Evolutionary conservation across 2,888 invertebrate genomes (phyloP).

Genomic region (Pterostichus madidus): DNA sequence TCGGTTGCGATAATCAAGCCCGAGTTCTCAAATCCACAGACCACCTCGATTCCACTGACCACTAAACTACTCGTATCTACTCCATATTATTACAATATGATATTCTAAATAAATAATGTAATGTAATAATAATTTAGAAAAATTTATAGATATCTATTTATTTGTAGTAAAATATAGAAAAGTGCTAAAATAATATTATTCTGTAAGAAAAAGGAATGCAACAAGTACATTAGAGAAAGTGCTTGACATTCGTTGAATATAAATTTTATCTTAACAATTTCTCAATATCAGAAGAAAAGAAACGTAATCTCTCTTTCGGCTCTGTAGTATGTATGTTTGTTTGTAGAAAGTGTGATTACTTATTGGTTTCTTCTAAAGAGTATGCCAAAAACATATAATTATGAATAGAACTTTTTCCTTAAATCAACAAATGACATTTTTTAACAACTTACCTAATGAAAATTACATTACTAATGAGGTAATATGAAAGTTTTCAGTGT

Average conservation of each 20-base stretch:
- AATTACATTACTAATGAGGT: neutral
- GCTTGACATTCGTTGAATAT: neutral
- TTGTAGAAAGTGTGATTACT: neutral
- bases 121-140: too few relatives aligned
- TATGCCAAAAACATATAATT: neutral
- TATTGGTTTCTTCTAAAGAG: neutral
- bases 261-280: neutral
- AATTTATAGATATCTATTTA: too few relatives aligned
- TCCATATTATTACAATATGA: too few relatives aligned
- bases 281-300: neutral
- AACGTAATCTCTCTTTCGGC: neutral
- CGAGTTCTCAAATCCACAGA: too few relatives aligned
- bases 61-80: too few relatives aligned
- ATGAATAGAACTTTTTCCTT: neutral
- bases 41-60: too few relatives aligned
- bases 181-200: neutral
- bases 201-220: neutral
- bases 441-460: neutral
- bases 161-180: too few relatives aligned
- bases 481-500: too few relatives aligned
- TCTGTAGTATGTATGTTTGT: neutral
- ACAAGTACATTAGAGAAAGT: neutral
- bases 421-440: neutral
- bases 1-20: too few relatives aligned
- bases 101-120: too few relatives aligned